A percentile compares a stretch with the other conserved stretches of the same genome.
Evolutionary conservation across 2,797 vertebrate species (phyloP).

Genomic region (Poecile montanus): DNA sequence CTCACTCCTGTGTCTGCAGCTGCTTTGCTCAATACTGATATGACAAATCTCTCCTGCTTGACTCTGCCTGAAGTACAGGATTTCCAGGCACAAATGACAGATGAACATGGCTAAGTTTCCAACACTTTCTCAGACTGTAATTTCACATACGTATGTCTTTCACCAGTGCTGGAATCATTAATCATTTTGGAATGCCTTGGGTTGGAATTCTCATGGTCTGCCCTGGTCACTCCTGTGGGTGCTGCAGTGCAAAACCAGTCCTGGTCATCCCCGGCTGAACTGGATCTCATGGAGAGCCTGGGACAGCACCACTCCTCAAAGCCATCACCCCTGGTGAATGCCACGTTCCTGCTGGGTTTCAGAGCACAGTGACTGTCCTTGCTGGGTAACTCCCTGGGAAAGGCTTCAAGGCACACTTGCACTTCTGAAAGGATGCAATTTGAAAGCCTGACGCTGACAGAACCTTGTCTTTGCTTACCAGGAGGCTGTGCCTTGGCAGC

Average conservation of each 20-base stretch:
- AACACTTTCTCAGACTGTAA: neutral
- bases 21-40: neutral
- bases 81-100: neutral
- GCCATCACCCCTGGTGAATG: neutral
- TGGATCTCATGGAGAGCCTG: rapidly evolving
- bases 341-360: neutral
- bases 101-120: neutral
- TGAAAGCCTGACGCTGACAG: neutral
- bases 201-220: rapidly evolving
- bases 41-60: neutral
- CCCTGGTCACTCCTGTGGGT: neutral
- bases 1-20: neutral
- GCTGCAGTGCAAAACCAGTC: neutral
- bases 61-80: neutral
- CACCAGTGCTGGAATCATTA: neutral
- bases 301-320: neutral
- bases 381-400: neutral
- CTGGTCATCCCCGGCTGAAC: neutral
- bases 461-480: neutral
- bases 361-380: neutral
- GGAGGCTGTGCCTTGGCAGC: neutral
- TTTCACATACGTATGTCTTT: neutral
- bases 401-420: neutral
- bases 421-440: neutral
- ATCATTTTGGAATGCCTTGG: neutral